phyloP scores from a whole-genome alignment of 2,797 vertebrate genomes.

The Pogonophryne albipinna region DNA sequence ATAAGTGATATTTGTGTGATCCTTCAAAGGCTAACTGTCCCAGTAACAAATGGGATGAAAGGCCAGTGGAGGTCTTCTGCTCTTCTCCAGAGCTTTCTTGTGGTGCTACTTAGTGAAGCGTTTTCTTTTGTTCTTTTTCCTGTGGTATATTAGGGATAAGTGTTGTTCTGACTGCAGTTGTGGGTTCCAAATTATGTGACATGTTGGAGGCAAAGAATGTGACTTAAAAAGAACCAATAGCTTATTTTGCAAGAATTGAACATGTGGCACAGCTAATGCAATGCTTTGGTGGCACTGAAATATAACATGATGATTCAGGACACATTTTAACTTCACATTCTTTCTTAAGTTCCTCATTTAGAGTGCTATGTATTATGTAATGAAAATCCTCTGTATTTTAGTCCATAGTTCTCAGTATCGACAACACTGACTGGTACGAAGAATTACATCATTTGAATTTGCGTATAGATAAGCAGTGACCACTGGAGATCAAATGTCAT shows the following conservation, averaged over 20 bases:
- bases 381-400: neutral
- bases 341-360: neutral
- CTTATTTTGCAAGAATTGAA: slow-evolving; percentile 32
- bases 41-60: slow-evolving; percentile 79
- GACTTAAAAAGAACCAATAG: slow-evolving; percentile 60
- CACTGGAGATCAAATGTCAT: neutral
- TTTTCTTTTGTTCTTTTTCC: slow-evolving; percentile 39
- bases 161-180: slow-evolving; percentile 68
- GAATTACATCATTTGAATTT: no score
- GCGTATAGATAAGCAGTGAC: neutral
- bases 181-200: slow-evolving; percentile 60
- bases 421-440: neutral
- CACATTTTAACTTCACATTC: slow-evolving; percentile 19
- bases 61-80: slow-evolving; percentile 69
- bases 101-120: slow-evolving; percentile 67
- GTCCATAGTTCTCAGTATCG: neutral
- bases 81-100: slow-evolving; percentile 66
- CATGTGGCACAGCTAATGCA: slow-evolving; percentile 43
- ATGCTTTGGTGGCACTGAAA: slow-evolving; percentile 47
- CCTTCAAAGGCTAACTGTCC: slow-evolving; percentile 73
- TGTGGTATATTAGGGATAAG: slow-evolving; percentile 72
- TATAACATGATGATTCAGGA: slow-evolving; percentile 30
- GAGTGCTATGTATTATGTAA: neutral
- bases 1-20: slow-evolving; percentile 79
- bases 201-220: slow-evolving; percentile 54